phyloP scores from a whole-genome alignment of 2,797 vertebrate genomes.

The Manis javanica region DNA sequence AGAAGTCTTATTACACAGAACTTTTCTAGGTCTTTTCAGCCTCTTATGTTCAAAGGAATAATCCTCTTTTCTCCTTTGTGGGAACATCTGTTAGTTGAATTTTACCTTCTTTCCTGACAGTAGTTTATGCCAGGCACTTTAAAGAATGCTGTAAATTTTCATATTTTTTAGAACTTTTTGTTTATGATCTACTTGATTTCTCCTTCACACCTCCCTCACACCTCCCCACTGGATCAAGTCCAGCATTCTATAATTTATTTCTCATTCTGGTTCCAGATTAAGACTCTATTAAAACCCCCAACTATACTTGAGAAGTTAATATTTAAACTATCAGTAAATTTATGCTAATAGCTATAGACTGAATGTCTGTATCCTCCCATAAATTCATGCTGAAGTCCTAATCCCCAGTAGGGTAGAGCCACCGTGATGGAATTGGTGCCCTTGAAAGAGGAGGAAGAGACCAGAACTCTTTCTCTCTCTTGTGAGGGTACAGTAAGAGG shows the following conservation, averaged over 20 bases:
- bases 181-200: neutral
- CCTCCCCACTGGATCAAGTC: neutral
- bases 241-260: neutral
- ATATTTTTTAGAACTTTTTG: neutral
- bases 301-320: neutral
- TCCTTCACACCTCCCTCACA: neutral
- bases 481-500: neutral
- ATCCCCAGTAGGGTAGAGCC: neutral
- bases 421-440: neutral
- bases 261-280: neutral
- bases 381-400: neutral
- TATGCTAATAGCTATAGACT: neutral
- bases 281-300: neutral
- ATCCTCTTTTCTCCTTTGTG: neutral
- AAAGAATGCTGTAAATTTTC: neutral
- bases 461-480: neutral
- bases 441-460: neutral
- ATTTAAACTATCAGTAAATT: neutral
- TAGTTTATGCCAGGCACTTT: neutral
- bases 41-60: neutral
- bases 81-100: neutral
- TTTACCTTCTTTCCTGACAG: neutral
- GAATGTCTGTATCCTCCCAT: neutral
- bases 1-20: neutral
- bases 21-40: neutral